phyloP scores from a whole-genome alignment of 2,888 invertebrate genomes.

The Caenorhabditis plicata region DNA sequence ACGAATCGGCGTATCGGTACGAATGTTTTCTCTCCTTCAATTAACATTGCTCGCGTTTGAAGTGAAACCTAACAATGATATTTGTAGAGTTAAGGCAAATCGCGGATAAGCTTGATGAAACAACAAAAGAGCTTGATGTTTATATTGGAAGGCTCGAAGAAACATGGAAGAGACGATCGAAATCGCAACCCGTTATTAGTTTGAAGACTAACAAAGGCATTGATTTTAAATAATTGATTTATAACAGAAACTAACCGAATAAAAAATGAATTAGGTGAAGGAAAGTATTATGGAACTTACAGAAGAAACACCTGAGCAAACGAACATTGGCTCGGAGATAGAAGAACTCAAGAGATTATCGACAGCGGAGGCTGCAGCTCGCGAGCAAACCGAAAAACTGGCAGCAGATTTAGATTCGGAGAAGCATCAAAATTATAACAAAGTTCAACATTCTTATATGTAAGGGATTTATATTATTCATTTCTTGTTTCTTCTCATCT shows the following conservation, averaged over 20 bases:
- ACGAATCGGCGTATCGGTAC: too few relatives aligned
- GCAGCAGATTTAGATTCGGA: conserved; percentile 51
- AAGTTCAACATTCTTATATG: conserved; percentile 58
- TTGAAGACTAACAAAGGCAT: neutral
- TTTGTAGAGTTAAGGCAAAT: conserved; percentile 42
- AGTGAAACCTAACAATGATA: neutral
- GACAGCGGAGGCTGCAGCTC: conserved; percentile 47
- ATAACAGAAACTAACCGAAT: too few relatives aligned
- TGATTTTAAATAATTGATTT: too few relatives aligned
- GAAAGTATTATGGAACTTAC: conserved; percentile 6
- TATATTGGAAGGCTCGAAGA: conserved; percentile 41
- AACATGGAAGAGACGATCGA: conserved; percentile 21
- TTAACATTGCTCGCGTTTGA: too few relatives aligned
- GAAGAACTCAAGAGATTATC: conserved; percentile 41
- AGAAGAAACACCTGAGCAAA: conserved; percentile 24
- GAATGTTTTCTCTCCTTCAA: too few relatives aligned
- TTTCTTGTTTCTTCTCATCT: too few relatives aligned
- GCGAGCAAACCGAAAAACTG: conserved; percentile 52
- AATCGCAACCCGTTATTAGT: conserved; percentile 19
- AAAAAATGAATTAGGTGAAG: too few relatives aligned
- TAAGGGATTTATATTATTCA: conserved; percentile 34
- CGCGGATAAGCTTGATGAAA: conserved; percentile 45
- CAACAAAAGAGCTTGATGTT: conserved; percentile 44
- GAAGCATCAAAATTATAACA: conserved; percentile 40
- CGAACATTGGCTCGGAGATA: conserved; percentile 28